Percentiles rank a stretch among this genome's conserved stretches.
Evolutionary conservation across 2,113 vertebrate species (phyloP).

Genomic region (Furnarius figulus): DNA sequence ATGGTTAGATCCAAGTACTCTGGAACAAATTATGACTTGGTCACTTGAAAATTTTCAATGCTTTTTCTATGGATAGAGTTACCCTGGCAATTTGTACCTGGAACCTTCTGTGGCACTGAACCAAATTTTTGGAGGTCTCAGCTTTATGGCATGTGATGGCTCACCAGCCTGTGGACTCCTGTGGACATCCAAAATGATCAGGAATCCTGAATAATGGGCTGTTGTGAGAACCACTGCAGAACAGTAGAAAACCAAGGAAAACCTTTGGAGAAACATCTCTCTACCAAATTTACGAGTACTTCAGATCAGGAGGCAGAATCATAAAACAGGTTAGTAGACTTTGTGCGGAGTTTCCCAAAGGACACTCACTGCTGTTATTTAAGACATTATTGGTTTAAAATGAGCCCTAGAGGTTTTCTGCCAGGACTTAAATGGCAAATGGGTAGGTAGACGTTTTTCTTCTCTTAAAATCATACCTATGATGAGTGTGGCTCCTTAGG

Average conservation of each 20-base stretch:
- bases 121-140: background rate
- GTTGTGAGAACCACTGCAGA: background rate
- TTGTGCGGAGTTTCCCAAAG: background rate
- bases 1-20: background rate
- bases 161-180: background rate
- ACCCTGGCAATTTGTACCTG: background rate
- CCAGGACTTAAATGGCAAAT: background rate
- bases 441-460: background rate
- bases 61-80: background rate
- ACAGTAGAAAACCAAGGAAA: background rate
- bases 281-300: background rate
- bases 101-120: background rate
- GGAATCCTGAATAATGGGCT: background rate
- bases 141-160: background rate
- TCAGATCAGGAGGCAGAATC: background rate
- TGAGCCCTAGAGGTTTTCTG: background rate
- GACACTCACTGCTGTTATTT: background rate
- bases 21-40: background rate
- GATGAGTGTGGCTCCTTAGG: background rate
- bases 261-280: background rate
- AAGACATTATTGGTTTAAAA: constrained; percentile 32
- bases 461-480: background rate
- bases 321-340: constrained; percentile 18
- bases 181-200: background rate
- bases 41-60: background rate